Evolutionary conservation across 2,888 invertebrate species (phyloP).

Genomic region (Thymelicus acteon): DNA sequence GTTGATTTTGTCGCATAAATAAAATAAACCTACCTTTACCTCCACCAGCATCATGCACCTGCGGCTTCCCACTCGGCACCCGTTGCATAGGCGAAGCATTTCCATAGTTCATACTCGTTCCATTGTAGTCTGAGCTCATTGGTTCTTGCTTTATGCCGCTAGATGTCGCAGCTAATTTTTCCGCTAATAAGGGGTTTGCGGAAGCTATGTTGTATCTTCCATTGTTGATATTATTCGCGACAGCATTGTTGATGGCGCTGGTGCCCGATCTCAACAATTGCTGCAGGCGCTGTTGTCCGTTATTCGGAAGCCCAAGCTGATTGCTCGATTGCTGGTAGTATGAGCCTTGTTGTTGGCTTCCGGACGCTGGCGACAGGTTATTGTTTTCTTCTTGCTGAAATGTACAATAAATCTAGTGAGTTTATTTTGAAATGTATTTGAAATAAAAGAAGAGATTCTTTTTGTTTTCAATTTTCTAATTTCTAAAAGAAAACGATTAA

Average conservation of each 20-base stretch:
- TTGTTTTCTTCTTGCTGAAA: conserved; percentile 85
- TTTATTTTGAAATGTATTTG: conserved; percentile 9
- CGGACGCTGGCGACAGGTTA: conserved; percentile 73
- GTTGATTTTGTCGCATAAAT: no score
- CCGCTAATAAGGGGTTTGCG: conserved; percentile 94
- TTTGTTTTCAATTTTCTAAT: no score
- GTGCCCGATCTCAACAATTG: conserved; percentile 78
- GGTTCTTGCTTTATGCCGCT: conserved; percentile 85
- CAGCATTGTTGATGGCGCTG: conserved; percentile 76
- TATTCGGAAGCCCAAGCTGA: conserved; percentile 70
- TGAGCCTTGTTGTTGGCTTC: conserved; percentile 67
- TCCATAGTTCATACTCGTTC: conserved; percentile 81
- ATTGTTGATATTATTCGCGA: conserved; percentile 79
- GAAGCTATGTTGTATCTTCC: conserved; percentile 92
- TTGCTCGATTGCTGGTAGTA: conserved; percentile 71
- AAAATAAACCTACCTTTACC: conserved; percentile 78
- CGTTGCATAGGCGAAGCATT: conserved; percentile 81
- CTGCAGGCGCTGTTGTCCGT: conserved; percentile 76
- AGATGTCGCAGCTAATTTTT: conserved; percentile 92
- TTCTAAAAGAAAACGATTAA: no score
- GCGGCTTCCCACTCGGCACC: conserved; percentile 81
- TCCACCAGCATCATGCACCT: conserved; percentile 82
- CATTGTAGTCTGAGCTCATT: conserved; percentile 78
- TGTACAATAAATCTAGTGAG: conserved; percentile 11
- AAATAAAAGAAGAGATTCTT: no score